Conservation (phyloP, 2,888 invertebrate genomes). For the Heliconius charithonia region DNA sequence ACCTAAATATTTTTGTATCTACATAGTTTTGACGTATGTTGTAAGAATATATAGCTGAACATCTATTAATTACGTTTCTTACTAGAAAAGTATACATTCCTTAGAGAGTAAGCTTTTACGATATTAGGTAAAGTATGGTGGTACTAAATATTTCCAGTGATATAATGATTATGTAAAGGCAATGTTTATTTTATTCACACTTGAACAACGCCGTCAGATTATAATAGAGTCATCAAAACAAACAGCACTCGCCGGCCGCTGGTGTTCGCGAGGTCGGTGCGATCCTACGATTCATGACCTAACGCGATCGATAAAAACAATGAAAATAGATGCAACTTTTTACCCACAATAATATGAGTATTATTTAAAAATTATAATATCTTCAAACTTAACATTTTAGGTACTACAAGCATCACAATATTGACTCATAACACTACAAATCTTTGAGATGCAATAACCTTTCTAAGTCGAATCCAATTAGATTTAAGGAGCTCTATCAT, state of each 20-base stretch:
- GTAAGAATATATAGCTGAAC: not conserved
- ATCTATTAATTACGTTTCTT: not conserved
- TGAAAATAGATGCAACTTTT: constrained; percentile 66
- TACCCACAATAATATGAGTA: constrained; percentile 16
- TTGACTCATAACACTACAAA: constrained; percentile 21
- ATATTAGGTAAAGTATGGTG: not conserved
- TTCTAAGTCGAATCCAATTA: constrained; percentile 73
- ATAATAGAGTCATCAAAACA: constrained; percentile 70
- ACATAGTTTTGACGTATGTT: not conserved
- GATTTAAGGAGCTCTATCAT: constrained; percentile 52
- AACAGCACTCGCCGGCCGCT: constrained; percentile 67
- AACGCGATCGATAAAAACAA: constrained; percentile 80
- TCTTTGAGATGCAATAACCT: constrained; percentile 58
- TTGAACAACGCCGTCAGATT: constrained; percentile 48
- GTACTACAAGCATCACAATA: constrained; percentile 15
- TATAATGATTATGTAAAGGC: not conserved
- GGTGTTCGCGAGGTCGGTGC: constrained; percentile 53
- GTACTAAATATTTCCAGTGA: not conserved
- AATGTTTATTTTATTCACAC: constrained; percentile 39
- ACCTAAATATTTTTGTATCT: not conserved
- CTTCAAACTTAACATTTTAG: not conserved
- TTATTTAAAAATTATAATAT: not conserved
- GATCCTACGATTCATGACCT: constrained; percentile 64
- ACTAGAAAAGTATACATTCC: not conserved
- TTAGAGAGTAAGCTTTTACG: not conserved